Evolutionary conservation across 2,113 vertebrate species (phyloP), one percentile per base, ranked within the genome.

Genomic region (Oophaga pumilio): DNA sequence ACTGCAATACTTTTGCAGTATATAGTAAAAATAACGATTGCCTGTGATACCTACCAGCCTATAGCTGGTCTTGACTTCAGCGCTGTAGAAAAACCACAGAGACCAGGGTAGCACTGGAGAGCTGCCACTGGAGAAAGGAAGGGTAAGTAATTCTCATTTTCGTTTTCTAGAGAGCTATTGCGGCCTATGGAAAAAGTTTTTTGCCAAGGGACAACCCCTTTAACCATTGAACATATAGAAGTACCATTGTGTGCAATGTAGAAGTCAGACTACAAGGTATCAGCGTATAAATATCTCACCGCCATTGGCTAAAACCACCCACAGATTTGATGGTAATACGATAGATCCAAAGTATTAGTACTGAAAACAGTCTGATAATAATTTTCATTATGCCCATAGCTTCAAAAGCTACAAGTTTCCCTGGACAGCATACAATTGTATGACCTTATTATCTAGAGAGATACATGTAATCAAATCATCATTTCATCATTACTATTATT

Each of bases 301-400:
- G 28, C 69, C 69, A 43, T 15, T 18, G 69, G 69, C 69, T 17
- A 73, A 73, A 74, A 22, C 71, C 71, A 50, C 76, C 53, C 56
- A 59, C 52, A n/a, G 53, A 18, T 57, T 11, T 33, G 77, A 17
- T 53, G 20, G 77, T 59, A 60, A 80, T 80, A 60, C 33, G 77
- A 80, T 80, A 59, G 13, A 8, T 26, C 56, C 24, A 69, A 7
- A 60, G 56, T 18, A 33, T 9, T 2, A 9, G 33, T 49, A n/a
- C 28, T 64, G 57, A 82, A 49, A 68, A 64, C 17, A n/a, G 62
- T 83, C 81, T 83, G 81, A 83, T 24, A 68, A 83, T 83, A 84
- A 84, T 84, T 84, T 74, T 73, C 82, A 84, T 84, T 84, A 84
- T 84, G 50, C 49, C 82, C 57, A 20, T 17, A 57, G 82, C 68